phyloP scores from a whole-genome alignment of 1,140 invertebrate genomes.

The Aphidius ervi region DNA sequence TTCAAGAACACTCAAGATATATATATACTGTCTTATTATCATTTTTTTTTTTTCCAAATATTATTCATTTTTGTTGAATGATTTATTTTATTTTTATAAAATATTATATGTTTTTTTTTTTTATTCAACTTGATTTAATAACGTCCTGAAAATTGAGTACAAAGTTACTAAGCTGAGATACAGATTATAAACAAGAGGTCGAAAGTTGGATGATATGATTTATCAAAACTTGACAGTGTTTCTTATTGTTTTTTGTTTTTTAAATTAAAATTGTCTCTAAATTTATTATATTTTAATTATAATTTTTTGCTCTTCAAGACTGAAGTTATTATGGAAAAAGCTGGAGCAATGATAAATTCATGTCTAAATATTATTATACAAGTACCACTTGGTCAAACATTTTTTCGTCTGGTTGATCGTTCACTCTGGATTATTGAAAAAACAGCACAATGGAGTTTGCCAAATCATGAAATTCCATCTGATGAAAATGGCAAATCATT shows the following conservation, averaged over 20 bases:
- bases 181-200: too few relatives aligned
- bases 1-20: not conserved
- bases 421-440: conserved; percentile 56
- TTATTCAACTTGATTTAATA: too few relatives aligned
- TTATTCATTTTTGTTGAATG: too few relatives aligned
- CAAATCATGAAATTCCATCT: conserved; percentile 31
- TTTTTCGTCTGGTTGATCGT: conserved; percentile 50
- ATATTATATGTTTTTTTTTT: too few relatives aligned
- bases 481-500: conserved; percentile 48
- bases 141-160: too few relatives aligned
- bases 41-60: not conserved
- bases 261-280: not conserved
- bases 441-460: conserved; percentile 57
- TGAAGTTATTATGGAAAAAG: conserved; percentile 6
- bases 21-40: not conserved
- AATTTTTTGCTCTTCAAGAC: not conserved
- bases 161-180: too few relatives aligned
- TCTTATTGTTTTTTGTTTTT: conserved; percentile 16
- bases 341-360: conserved; percentile 19
- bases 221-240: not conserved
- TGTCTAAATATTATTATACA: conserved; percentile 30
- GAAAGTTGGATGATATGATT: not conserved
- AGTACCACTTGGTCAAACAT: conserved; percentile 46
- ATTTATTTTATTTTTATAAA: too few relatives aligned
- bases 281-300: not conserved